Percentiles rank a stretch among this genome's conserved stretches.
These are phyloP conservation scores for Chironex yamaguchii DNA, from an alignment of 30 jellyfish, hydroid and myxozoan species.

Conservation along the genomic window DNA sequence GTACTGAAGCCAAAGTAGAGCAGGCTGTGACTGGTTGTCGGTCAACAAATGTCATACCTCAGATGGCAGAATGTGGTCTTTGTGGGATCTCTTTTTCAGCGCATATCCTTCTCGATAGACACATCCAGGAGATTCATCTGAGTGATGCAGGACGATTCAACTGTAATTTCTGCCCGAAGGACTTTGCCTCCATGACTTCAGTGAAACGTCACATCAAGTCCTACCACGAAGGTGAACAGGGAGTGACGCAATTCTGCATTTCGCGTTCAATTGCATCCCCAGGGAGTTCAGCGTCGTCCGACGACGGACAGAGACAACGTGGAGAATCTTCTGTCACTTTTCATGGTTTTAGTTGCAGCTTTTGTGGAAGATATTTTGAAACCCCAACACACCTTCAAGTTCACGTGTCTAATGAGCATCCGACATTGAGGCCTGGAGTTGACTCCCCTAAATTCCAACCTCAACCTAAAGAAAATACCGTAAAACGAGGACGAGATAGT, in stretches of 20 bases:
- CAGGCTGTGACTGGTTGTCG: neutral
- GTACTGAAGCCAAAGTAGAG: neutral
- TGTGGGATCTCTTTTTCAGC: neutral
- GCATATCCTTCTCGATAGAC: neutral
- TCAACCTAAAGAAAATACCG: neutral
- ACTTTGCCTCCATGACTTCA: neutral
- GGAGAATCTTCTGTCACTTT: neutral
- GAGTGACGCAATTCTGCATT: neutral
- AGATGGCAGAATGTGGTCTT: neutral
- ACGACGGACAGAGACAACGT: neutral
- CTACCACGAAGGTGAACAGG: neutral
- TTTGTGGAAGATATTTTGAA: neutral
- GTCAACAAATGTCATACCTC: too few relatives aligned
- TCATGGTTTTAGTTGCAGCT: neutral
- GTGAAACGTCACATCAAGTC: neutral
- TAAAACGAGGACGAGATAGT: neutral
- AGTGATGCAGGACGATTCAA: neutral
- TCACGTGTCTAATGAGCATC: neutral
- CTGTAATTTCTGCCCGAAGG: neutral
- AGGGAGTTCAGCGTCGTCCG: neutral
- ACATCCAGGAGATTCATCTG: neutral
- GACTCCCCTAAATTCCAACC: too few relatives aligned
- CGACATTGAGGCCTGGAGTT: neutral
- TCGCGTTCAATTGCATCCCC: neutral
- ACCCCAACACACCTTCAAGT: neutral